Conservation (phyloP, 1,140 invertebrate species). For the Drosophila nasuta region DNA sequence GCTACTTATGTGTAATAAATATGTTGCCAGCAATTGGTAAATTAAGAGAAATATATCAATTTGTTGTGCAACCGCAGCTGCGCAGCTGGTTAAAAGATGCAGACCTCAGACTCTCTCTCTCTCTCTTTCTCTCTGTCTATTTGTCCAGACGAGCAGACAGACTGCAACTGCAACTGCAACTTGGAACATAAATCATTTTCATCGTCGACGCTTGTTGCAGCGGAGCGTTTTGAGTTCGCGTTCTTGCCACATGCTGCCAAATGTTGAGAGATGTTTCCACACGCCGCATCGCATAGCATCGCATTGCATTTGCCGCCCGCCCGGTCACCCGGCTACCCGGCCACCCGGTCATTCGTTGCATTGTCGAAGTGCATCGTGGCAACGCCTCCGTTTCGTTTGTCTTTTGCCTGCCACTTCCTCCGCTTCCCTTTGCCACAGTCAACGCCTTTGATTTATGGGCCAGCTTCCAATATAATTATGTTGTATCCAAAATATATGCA, state of each 20-base stretch:
- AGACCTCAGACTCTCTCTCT: background rate
- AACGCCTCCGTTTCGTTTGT: conserved; percentile 31
- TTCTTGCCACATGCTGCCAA: conserved; percentile 80
- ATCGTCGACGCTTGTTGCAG: conserved; percentile 66
- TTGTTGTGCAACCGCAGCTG: conserved; percentile 53
- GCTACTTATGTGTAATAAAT: conserved; percentile 64
- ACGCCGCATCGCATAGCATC: conserved; percentile 23
- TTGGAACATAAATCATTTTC: conserved; percentile 55
- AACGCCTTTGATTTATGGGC: conserved; percentile 70
- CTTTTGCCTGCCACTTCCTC: background rate
- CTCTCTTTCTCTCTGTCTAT: background rate
- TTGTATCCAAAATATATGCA: conserved; percentile 65
- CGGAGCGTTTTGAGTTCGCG: conserved; percentile 61
- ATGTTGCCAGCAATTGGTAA: conserved; percentile 67
- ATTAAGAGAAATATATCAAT: conserved; percentile 70
- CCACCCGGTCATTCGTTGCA: conserved; percentile 12
- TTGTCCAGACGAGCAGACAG: conserved; percentile 36
- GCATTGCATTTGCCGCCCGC: conserved; percentile 37
- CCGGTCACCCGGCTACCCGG: background rate
- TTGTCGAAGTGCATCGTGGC: conserved; percentile 26
- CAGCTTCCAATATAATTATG: conserved; percentile 80
- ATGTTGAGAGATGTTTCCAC: conserved; percentile 59
- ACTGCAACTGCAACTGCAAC: conserved; percentile 53
- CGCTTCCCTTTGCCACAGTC: conserved; percentile 12
- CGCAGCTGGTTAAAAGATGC: conserved; percentile 52